Base-by-base conservation (phyloP, 2,888 invertebrate species). In the Notodromas monacha region DNA sequence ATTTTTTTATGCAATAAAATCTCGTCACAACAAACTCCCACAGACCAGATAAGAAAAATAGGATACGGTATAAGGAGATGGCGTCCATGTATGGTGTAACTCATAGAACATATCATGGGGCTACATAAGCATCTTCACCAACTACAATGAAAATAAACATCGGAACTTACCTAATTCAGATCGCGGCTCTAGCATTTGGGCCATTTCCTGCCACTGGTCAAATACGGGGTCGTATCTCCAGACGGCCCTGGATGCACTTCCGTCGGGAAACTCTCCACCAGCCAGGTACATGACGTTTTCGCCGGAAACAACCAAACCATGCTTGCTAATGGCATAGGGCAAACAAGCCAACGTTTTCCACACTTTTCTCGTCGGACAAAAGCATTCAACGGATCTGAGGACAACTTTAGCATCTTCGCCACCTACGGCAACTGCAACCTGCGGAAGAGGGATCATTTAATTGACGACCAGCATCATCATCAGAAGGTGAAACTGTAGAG, bases 371-470 rank as follows among this genome's bases (percentile, higher is more conserved):
- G 41, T 40, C 3, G 54, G 52, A 36, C 52, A 49, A 39, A 48
- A 55, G 40, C 50, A 51, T 38, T 55, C 54, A 3, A 55, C 54
- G 32, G 51, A 52, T 14, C 54, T 40, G 11, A 55, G 38, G 4
- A 55, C 54, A 4, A 54, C 52, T 40, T 54, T 54, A 40, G 55
- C 54, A 41, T 55, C 55, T 40, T 55, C 55, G 10, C 55, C 55
- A 14, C 55, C 55, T 12, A 54, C 53, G 30, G 52, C 51, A 16
- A 55, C 50, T 30, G 55, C 51, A 15, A 54, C 52, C 43, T 45
- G 32, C 2, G 27, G 31, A 16, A 29, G 26, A 21, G n/a, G 21
- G 8, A 8, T 8, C 21, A 21, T 21, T 8, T 8, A 8, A 21
- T 31, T 31, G 30, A 4, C 5, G 8, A 30, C 30, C 12, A 5